Evolutionary conservation across 2,113 vertebrate species (phyloP), one percentile per base, ranked within the genome.

Genomic region (Pluvianellus socialis): DNA sequence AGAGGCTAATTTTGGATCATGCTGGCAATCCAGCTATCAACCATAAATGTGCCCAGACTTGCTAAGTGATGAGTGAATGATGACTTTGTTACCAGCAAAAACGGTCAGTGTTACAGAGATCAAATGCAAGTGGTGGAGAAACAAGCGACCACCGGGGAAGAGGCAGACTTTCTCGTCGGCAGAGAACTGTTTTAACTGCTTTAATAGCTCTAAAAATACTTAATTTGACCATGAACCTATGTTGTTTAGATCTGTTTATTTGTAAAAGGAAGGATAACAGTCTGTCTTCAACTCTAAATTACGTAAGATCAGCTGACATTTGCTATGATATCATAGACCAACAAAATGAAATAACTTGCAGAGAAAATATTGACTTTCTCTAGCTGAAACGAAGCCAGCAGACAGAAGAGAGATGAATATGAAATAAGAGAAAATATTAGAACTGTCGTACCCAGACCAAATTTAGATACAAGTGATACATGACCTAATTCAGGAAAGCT

Each of bases 331-430:
- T 95, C 95, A 94, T 91, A 94, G 76, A 94, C 61, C 67, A 84
- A 74, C 63, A 88, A 94, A 95, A 91, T 79, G 52, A 94, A 97
- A 88, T 74, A 93, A 90, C 75, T 93, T 4, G 10, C 73, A 95
- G 86, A 92, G 91, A 94, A 97, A 97, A 96, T 96, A 97, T 94
- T 95, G 61, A 94, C 94, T 96, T 94, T 91, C 82, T 95, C 92
- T 40, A 19, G 75, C 80, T 97, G 96, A 97, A 86, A 89, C 75
- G 27, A 92, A 95, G 94, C 92, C 97, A 97, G 77, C 94, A 96
- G 95, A 92, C 79, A 91, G 88, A 92, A 87, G n/a, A 86, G 61
- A 86, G 73, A 77, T 79, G 88, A 92, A 94, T 89, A 94, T 59
- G 70, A 96, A 96, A 94, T 87, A 75, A 84, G 88, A 94, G 82